These are phyloP conservation scores for Sebastes cheni DNA, from an alignment of 2,797 vertebrate genomes.

Conservation along the genomic window DNA sequence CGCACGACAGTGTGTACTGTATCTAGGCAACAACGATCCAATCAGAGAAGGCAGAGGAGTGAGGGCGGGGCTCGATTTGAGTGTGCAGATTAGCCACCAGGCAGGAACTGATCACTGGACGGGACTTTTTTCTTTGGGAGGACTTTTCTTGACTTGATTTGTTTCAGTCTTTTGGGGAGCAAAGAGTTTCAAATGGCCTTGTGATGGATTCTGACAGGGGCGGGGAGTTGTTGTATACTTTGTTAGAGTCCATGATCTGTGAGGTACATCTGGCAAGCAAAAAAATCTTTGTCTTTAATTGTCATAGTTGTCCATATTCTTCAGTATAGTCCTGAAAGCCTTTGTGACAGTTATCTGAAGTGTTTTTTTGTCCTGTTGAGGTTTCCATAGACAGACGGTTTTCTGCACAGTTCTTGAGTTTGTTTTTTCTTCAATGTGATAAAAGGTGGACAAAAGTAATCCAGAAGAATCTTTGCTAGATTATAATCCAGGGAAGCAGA, in stretches of 20 bases:
- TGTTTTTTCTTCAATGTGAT: neutral
- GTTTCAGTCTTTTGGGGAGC: conserved; percentile 57
- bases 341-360: neutral
- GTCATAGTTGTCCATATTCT: conserved; percentile 12
- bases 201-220: conserved; percentile 21
- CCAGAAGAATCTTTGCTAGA: conserved; percentile 3
- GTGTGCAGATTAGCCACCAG: conserved; percentile 80
- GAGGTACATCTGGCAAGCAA: neutral
- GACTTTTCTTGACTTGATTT: conserved; percentile 54
- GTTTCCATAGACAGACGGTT: neutral
- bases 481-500: conserved; percentile 27
- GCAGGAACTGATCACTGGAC: conserved; percentile 78
- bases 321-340: conserved; percentile 20
- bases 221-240: neutral
- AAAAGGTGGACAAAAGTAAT: conserved; percentile 18
- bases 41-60: conserved; percentile 89
- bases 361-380: neutral
- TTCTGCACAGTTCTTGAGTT: neutral
- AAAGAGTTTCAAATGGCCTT: conserved; percentile 12
- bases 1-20: conserved; percentile 94
- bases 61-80: conserved; percentile 85
- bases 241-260: conserved; percentile 42
- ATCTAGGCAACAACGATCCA: conserved; percentile 97
- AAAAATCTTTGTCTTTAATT: conserved; percentile 14
- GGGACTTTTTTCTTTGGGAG: conserved; percentile 68